Evolutionary conservation across 2,888 invertebrate genomes (phyloP).

Genomic region (Xylocampa areola): DNA sequence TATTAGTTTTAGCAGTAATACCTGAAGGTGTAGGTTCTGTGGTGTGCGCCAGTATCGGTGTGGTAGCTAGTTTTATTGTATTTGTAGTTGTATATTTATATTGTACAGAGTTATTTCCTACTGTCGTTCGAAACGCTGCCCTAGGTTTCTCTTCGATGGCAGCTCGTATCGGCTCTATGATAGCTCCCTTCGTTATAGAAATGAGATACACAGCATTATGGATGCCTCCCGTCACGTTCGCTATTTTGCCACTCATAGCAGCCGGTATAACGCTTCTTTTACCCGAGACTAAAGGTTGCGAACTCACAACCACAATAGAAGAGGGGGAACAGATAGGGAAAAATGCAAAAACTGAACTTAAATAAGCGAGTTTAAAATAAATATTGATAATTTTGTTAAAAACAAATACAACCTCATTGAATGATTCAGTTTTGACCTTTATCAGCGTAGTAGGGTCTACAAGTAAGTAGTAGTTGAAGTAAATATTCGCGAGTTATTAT

Average conservation of each 20-base stretch:
- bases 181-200: conserved; percentile 94
- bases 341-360: conserved; percentile 25
- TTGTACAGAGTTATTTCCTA: conserved; percentile 96
- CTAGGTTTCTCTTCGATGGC: conserved; percentile 97
- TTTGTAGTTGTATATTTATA: conserved; percentile 96
- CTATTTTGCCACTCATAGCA: conserved; percentile 91
- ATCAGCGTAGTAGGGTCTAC: too few species aligned
- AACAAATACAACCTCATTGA: neutral
- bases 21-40: conserved; percentile 84
- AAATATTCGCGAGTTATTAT: conserved; percentile 6
- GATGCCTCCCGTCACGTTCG: conserved; percentile 93
- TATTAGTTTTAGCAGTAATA: conserved; percentile 90
- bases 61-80: conserved; percentile 94
- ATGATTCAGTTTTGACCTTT: neutral
- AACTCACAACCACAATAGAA: conserved; percentile 94
- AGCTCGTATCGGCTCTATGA: conserved; percentile 95
- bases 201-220: conserved; percentile 85
- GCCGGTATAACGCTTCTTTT: conserved; percentile 89
- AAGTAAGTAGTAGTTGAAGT: neutral
- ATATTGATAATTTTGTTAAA: conserved; percentile 3
- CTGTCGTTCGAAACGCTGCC: conserved; percentile 95
- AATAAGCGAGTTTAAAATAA: conserved; percentile 2
- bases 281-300: conserved; percentile 94
- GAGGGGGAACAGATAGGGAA: conserved; percentile 92
- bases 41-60: conserved; percentile 92